Evolutionary conservation across 2,113 vertebrate species (phyloP).

Genomic region (Chlorodrepanis virens): DNA sequence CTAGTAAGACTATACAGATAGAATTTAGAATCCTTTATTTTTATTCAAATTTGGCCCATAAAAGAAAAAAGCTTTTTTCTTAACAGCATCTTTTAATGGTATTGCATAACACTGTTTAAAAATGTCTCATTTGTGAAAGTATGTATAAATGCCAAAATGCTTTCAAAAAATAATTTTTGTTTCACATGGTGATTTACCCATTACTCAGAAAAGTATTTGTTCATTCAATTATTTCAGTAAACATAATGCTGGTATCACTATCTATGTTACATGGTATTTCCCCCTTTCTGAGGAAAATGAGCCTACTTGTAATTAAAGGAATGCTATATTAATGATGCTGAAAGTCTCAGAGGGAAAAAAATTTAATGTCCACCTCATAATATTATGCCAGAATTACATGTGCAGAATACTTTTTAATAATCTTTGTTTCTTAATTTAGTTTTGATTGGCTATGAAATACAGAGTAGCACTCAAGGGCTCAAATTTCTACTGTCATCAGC

Average conservation of each 20-base stretch:
- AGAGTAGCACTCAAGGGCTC: slow-evolving; percentile 73
- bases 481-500: slow-evolving; percentile 80
- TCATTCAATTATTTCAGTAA: slow-evolving; percentile 75
- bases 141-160: slow-evolving; percentile 24
- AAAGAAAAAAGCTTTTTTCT: neutral
- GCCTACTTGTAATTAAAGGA: slow-evolving; percentile 74
- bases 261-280: slow-evolving; percentile 51
- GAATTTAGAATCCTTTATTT: neutral
- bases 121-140: neutral
- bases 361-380: slow-evolving; percentile 72
- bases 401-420: slow-evolving; percentile 80
- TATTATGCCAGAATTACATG: slow-evolving; percentile 71
- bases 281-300: slow-evolving; percentile 60
- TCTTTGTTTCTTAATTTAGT: slow-evolving; percentile 84
- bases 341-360: slow-evolving; percentile 68
- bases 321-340: slow-evolving; percentile 65
- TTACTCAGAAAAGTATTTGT: slow-evolving; percentile 50
- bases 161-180: slow-evolving; percentile 48
- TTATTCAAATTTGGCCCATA: neutral
- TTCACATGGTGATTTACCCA: slow-evolving; percentile 44
- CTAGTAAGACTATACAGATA: neutral
- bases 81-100: neutral
- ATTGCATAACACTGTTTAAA: neutral
- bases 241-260: slow-evolving; percentile 58
- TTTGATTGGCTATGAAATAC: slow-evolving; percentile 85